Percentiles rank a stretch among this genome's conserved stretches.
Conservation (phyloP, 2,888 invertebrate species). For the Allacma fusca region DNA sequence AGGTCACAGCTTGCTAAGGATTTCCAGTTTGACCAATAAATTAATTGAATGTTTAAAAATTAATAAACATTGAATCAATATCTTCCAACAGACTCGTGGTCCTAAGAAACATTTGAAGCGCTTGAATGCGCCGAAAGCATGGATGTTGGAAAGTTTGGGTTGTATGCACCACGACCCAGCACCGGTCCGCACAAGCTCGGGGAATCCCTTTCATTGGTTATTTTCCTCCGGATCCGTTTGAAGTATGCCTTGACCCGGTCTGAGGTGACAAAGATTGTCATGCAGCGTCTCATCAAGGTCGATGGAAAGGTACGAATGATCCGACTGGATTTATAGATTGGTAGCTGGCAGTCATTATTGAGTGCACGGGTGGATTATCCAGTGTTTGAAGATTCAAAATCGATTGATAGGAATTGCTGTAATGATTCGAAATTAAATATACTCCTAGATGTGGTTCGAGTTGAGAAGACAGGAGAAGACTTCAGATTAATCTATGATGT, state of each 20-base stretch:
- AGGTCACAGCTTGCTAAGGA: no score
- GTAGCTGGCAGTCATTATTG: no score
- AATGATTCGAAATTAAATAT: no score
- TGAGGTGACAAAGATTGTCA: conserved; percentile 97
- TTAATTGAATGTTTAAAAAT: no score
- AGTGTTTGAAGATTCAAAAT: no score
- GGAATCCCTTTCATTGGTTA: conserved; percentile 94
- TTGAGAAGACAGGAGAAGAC: conserved; percentile 97
- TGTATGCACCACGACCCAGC: conserved; percentile 98
- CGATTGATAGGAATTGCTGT: no score
- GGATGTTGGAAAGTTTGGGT: conserved; percentile 99
- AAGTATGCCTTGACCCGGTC: conserved; percentile 97
- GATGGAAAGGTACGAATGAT: conserved; percentile 97
- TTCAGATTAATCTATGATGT: conserved; percentile 99
- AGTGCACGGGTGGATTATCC: no score
- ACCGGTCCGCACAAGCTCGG: conserved; percentile 97
- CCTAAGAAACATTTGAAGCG: conserved; percentile 99
- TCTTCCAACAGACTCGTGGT: no score
- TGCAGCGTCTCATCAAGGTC: conserved; percentile 97
- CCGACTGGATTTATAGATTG: conserved; percentile 99
- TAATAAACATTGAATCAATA: no score
- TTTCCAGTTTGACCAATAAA: no score
- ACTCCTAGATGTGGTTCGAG: conserved; percentile 99
- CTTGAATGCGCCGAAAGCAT: conserved; percentile 98
- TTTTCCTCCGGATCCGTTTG: conserved; percentile 95